These are phyloP conservation scores for Epinotia demarniana DNA, from an alignment of 2,888 invertebrate species.

Conservation along the genomic window DNA sequence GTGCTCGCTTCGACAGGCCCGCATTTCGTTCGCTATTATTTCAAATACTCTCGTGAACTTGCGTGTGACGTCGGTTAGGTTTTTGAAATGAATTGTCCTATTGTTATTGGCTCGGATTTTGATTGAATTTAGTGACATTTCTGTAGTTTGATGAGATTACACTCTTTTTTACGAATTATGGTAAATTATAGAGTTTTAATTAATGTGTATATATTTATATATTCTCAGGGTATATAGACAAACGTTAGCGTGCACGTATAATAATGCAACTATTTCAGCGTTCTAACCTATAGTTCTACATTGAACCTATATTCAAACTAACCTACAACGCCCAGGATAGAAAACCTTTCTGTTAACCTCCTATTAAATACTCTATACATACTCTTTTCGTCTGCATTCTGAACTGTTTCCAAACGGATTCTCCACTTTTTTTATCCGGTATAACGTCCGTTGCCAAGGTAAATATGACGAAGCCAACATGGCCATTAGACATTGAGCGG, in stretches of 20 bases:
- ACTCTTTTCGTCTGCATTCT: background rate
- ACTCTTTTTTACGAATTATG: too few relatives aligned
- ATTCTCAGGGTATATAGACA: too few relatives aligned
- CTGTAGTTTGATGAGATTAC: too few relatives aligned
- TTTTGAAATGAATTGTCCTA: background rate
- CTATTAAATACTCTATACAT: background rate
- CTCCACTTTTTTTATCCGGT: slow-evolving; percentile 5
- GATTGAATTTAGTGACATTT: too few relatives aligned
- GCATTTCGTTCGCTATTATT: slow-evolving; percentile 35
- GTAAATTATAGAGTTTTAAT: too few relatives aligned
- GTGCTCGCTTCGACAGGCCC: slow-evolving; percentile 35
- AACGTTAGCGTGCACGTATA: too few relatives aligned
- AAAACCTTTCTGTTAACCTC: background rate
- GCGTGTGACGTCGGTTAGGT: background rate
- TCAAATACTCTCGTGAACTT: slow-evolving; percentile 11
- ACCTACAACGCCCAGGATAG: background rate
- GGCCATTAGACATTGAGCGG: slow-evolving; percentile 48
- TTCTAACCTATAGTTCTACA: background rate
- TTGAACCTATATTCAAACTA: too few relatives aligned
- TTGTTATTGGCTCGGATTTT: too few relatives aligned
- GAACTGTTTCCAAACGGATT: slow-evolving; percentile 19
- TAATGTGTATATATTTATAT: too few relatives aligned
- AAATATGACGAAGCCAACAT: slow-evolving; percentile 51
- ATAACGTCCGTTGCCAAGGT: slow-evolving; percentile 34
- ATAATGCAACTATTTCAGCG: too few relatives aligned